Base-by-base conservation (phyloP, 2,113 vertebrate genomes). In the Hippocampus barbouri region DNA sequence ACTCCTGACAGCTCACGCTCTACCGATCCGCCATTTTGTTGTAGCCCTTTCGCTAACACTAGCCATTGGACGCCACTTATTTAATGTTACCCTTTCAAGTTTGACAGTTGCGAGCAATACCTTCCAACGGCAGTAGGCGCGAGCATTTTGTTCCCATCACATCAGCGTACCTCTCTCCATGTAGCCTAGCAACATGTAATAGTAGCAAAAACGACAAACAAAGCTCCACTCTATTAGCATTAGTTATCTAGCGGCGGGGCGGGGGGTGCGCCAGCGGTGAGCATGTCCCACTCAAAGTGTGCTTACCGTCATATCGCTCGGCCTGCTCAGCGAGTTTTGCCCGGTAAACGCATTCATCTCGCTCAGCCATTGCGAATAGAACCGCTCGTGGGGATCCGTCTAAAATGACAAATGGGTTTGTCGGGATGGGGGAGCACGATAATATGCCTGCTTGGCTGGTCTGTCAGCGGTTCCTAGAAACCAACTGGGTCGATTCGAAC, bases 291-390 rank as follows among this genome's bases (percentile, higher is more conserved):
- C 45, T 65, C 75, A 15, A 54, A 70, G 61, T 54, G 43, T 53
- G 2, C 90, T 95, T 93, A 98, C 96, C 96, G 91, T 98, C 96
- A 80, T 98, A 98, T 92, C 96, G 91, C 91, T 98, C 97, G 51
- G 95, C 97, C 90, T 98, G 97, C 86, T 98, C 97, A 81, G 97
- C 97, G 75, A 98, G 94, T 89, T 98, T 98, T 81, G 97, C 97
- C 92, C 97, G 94, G 85, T 96, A 98, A 83, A 98, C 96, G 82
- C 94, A 91, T 82, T 96, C 94, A 79, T 96, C 96, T 92, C 95
- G 94, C 79, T 96, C 95, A 91, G 92, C 95, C 96, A 98, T 98
- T 82, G 90, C 91, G 80, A 79, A 76, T 66, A 68, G 83, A 87
- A 90, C 84, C 88, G 91, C 87, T 74, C 74, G 84, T 88, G 79